Evolutionary conservation across 2,888 invertebrate genomes (phyloP).

Genomic region (Plagodis dolabraria): DNA sequence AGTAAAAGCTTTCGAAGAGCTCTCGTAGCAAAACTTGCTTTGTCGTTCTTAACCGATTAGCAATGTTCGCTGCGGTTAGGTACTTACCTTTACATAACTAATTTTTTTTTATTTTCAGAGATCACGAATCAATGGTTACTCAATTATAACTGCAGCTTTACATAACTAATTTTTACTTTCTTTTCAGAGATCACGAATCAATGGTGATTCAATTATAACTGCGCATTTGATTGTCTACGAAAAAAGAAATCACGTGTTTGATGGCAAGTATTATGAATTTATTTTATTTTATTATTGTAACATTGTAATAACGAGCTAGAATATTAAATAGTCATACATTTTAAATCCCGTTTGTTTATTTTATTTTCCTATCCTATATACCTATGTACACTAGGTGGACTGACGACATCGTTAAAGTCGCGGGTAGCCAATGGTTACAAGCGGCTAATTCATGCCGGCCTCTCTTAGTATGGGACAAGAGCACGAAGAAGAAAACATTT

Average conservation of each 20-base stretch:
- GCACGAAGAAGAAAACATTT: too few relatives aligned
- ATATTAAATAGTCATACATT: neutral
- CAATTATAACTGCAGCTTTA: neutral
- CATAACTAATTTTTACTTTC: neutral
- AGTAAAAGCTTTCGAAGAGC: too few relatives aligned
- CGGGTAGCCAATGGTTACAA: too few relatives aligned
- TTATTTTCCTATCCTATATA: neutral
- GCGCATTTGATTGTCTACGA: neutral
- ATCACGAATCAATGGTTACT: constrained; percentile 54
- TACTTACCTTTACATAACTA: neutral
- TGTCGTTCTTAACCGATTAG: too few relatives aligned
- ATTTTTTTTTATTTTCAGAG: constrained; percentile 47
- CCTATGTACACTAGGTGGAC: too few relatives aligned
- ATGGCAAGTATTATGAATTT: constrained; percentile 1
- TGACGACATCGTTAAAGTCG: too few relatives aligned
- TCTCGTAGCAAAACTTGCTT: too few relatives aligned
- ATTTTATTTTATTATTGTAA: constrained; percentile 4
- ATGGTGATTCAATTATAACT: constrained; percentile 35
- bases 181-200: constrained; percentile 61
- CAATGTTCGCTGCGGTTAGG: too few relatives aligned
- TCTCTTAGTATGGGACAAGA: too few relatives aligned
- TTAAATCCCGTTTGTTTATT: neutral
- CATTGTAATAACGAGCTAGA: neutral
- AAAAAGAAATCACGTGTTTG: neutral
- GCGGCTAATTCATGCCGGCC: too few relatives aligned